Conservation (phyloP, 2,113 vertebrate species). For the Anoura caudifer region DNA sequence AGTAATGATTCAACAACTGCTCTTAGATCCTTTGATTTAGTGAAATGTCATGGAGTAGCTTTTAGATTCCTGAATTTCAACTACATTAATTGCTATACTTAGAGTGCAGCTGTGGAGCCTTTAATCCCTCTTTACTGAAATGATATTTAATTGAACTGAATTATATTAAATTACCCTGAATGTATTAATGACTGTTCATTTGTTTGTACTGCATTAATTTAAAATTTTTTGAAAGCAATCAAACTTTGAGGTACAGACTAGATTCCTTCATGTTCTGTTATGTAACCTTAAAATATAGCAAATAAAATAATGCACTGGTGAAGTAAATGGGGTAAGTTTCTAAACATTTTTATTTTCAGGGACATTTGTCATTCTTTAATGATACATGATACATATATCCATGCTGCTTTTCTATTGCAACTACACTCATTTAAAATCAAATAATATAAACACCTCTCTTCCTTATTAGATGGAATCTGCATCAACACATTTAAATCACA, state of each 20-base stretch:
- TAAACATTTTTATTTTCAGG: neutral
- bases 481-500: neutral
- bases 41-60: neutral
- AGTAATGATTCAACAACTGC: constrained; percentile 50
- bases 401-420: neutral
- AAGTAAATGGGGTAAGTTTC: neutral
- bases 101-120: constrained; percentile 5
- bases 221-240: neutral
- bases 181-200: constrained; percentile 15
- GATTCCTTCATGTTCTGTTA: neutral
- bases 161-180: constrained; percentile 52
- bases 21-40: constrained; percentile 37
- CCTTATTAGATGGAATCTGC: neutral
- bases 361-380: neutral
- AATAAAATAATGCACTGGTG: neutral
- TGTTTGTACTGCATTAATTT: constrained; percentile 14
- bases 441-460: neutral
- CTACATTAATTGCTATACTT: constrained; percentile 60
- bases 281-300: neutral
- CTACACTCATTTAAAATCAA: neutral
- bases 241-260: neutral
- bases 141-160: constrained; percentile 57
- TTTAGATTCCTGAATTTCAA: constrained; percentile 27
- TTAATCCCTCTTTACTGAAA: constrained; percentile 51
- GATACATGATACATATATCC: neutral